Evolutionary conservation across 2,888 invertebrate species (phyloP).

Genomic region (Diloba caeruleocephala): DNA sequence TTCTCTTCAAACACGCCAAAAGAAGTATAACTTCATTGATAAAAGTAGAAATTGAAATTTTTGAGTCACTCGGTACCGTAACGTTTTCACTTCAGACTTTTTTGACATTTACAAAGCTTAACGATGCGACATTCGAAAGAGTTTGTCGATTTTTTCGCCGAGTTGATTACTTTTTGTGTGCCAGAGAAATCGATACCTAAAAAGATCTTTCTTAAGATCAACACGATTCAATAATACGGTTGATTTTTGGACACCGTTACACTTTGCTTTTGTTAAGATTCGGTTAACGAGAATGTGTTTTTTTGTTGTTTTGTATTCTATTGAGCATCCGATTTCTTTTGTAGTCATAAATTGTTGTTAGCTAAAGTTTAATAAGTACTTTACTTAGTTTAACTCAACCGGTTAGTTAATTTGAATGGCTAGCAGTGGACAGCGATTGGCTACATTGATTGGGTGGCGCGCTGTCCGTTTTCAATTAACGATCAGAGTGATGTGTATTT

Average conservation of each 20-base stretch:
- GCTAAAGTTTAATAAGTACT: slow-evolving; percentile 21
- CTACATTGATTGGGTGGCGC: not conserved
- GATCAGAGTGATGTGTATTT: slow-evolving; percentile 26
- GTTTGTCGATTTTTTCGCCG: slow-evolving; percentile 49
- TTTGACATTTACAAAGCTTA: slow-evolving; percentile 53
- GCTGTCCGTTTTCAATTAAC: slow-evolving; percentile 15
- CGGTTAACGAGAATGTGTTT: slow-evolving; percentile 33
- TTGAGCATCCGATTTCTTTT: slow-evolving; percentile 40
- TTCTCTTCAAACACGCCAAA: too few species aligned
- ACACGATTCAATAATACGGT: slow-evolving; percentile 60
- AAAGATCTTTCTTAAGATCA: slow-evolving; percentile 59
- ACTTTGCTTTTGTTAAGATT: slow-evolving; percentile 41
- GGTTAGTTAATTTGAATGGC: slow-evolving; percentile 15
- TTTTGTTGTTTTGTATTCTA: slow-evolving; percentile 27
- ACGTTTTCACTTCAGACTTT: slow-evolving; percentile 52
- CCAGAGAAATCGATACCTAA: slow-evolving; percentile 68
- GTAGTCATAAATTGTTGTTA: slow-evolving; percentile 26
- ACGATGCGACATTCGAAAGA: slow-evolving; percentile 36
- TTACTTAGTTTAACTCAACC: too few species aligned
- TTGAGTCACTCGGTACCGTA: slow-evolving; percentile 23
- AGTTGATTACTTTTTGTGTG: slow-evolving; percentile 70
- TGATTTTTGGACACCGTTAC: slow-evolving; percentile 55
- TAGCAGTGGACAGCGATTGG: too few species aligned
- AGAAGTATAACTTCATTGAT: not conserved
- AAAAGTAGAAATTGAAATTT: slow-evolving; percentile 27